Conservation (phyloP, 1,140 invertebrate genomes). For the Oscheius sp. region DNA sequence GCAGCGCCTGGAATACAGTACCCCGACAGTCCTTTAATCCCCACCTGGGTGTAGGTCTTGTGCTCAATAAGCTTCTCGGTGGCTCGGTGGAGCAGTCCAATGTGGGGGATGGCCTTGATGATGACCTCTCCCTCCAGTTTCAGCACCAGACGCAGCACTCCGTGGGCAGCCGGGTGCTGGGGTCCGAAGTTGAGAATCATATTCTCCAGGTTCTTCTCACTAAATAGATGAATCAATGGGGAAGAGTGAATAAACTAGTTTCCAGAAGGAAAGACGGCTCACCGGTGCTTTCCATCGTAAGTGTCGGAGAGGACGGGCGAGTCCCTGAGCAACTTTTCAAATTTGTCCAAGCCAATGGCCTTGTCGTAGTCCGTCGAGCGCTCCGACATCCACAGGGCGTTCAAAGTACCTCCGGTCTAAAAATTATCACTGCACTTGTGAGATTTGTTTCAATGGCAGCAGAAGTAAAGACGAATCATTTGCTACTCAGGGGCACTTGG, state of each 20-base stretch:
- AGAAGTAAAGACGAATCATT: not conserved
- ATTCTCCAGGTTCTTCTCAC: slow-evolving; percentile 56
- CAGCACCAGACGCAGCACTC: slow-evolving; percentile 87
- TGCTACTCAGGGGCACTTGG: not conserved
- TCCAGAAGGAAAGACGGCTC: not conserved
- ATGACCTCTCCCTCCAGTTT: slow-evolving; percentile 92
- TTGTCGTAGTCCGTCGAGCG: slow-evolving; percentile 29
- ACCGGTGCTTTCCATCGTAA: slow-evolving; percentile 37
- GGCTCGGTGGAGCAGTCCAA: slow-evolving; percentile 88
- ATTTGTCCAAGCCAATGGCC: slow-evolving; percentile 44
- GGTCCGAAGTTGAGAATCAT: slow-evolving; percentile 91
- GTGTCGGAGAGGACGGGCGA: slow-evolving; percentile 40
- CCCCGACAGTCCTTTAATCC: no score
- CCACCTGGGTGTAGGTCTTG: slow-evolving; percentile 89
- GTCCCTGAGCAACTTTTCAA: slow-evolving; percentile 33
- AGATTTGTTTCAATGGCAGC: not conserved
- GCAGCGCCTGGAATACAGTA: slow-evolving; percentile 70
- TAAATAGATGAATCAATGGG: slow-evolving; percentile 5
- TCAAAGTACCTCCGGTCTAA: slow-evolving; percentile 45
- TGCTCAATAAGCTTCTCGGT: slow-evolving; percentile 98
- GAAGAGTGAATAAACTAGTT: no score
- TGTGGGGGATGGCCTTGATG: slow-evolving; percentile 86
- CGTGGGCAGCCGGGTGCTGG: slow-evolving; percentile 96
- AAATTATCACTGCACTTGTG: slow-evolving; percentile 12
- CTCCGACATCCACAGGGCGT: slow-evolving; percentile 33